A percentile compares a stretch with the other conserved stretches of the same genome.
These are phyloP conservation scores for Sussaba pulchella DNA, from an alignment of 2,888 invertebrate genomes.

Conservation along the genomic window DNA sequence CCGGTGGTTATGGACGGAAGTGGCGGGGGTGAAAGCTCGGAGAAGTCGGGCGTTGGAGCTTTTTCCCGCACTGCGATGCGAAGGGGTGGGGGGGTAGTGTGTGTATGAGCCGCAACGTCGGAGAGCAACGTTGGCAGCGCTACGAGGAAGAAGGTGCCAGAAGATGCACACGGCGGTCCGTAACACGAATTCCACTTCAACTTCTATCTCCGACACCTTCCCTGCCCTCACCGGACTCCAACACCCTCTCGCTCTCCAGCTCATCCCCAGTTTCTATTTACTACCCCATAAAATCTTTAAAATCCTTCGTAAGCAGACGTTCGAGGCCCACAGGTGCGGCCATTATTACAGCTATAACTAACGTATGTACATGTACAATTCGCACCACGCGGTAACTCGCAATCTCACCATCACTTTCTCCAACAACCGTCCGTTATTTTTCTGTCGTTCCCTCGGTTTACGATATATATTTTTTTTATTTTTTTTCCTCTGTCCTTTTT, in stretches of 20 bases:
- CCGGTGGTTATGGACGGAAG: slow-evolving; percentile 6
- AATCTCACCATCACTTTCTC: slow-evolving; percentile 6
- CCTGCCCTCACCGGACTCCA: neutral
- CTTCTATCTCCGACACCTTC: slow-evolving; percentile 28
- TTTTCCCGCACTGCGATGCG: slow-evolving; percentile 40
- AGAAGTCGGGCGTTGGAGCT: slow-evolving; percentile 35
- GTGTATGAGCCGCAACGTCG: slow-evolving; percentile 12
- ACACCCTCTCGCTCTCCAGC: neutral
- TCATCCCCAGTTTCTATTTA: slow-evolving; percentile 68
- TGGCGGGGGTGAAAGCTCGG: slow-evolving; percentile 45
- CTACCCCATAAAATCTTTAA: slow-evolving; percentile 76
- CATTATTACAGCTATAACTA: slow-evolving; percentile 21
- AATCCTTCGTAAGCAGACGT: slow-evolving; percentile 66
- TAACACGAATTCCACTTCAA: slow-evolving; percentile 68
- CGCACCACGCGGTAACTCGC: slow-evolving; percentile 5
- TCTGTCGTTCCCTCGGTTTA: neutral
- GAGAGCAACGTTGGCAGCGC: slow-evolving; percentile 22
- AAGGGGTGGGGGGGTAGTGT: slow-evolving; percentile 21
- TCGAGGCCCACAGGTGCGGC: slow-evolving; percentile 46
- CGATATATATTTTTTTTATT: neutral
- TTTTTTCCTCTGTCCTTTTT: neutral
- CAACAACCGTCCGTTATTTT: neutral
- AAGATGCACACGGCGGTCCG: slow-evolving; percentile 64
- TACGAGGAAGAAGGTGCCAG: slow-evolving; percentile 40
- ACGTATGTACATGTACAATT: slow-evolving; percentile 8